Base-by-base conservation (phyloP, 2,888 invertebrate species). In the Actias luna region DNA sequence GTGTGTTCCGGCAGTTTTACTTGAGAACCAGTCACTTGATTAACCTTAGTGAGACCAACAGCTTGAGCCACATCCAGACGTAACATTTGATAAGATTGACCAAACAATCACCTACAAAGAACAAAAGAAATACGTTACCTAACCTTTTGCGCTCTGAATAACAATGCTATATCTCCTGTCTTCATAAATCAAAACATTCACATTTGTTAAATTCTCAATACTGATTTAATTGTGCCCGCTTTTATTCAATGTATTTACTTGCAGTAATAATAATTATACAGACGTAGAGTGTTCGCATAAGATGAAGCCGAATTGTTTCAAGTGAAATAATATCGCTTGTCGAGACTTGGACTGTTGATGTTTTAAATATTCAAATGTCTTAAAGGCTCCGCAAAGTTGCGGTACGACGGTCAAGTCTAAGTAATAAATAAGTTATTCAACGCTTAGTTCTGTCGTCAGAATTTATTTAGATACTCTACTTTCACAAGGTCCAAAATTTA, bases 111-210 rank as follows among this genome's bases (percentile, higher is more conserved):
- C n/a, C n/a, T n/a, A n/a, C n/a, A n/a, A n/a, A n/a, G n/a, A n/a
- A n/a, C n/a, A n/a, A n/a, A n/a, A n/a, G n/a, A n/a, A n/a, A n/a
- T 12, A 25, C 12, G 79, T 76, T 80, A 78, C 77, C 76, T 73
- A 73, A 66, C 70, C 63, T 69, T 65, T 69, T 82, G 81, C 82
- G 84, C 67, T 64, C 68, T 70, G 83, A 83, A 83, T 84, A 79
- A n/a, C 27, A 12, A 29, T 29, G 7, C 29, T 75, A 81, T 77
- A 80, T 80, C 75, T 71, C 64, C 46, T 52, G 66, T 67, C 70
- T 72, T 68, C 67, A 65, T 70, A 69, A 69, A 76, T 75, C 68
- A 71, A 77, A 82, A 76, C 79, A 79, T 79, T 81, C 78, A 75
- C 74, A 71, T 74, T 75, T 71, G 72, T 74, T 73, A 66, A 74